These are phyloP conservation scores for Hirtodrosophila alboralis DNA, from an alignment of 2,888 invertebrate genomes.

Conservation along the genomic window DNA sequence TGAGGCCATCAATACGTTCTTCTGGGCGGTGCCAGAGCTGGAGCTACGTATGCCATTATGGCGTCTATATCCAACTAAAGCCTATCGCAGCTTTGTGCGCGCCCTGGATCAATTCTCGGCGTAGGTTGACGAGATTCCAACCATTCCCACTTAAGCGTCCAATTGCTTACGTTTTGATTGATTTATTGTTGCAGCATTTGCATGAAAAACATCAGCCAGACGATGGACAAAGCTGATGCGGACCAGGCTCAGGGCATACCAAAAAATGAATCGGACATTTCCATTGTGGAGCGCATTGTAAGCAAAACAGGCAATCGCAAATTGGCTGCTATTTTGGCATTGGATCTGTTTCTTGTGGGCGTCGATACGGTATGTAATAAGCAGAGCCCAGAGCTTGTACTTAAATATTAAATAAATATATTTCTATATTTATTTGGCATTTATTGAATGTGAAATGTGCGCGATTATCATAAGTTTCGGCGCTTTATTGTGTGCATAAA, in stretches of 20 bases:
- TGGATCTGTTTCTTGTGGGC: conserved; percentile 92
- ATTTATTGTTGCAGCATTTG: conserved; percentile 84
- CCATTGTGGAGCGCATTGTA: conserved; percentile 86
- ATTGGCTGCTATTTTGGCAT: conserved; percentile 89
- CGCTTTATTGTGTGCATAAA: no score
- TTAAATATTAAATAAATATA: neutral
- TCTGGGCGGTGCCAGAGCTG: conserved; percentile 90
- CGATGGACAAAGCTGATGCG: conserved; percentile 85
- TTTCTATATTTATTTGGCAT: no score
- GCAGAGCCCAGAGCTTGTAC: neutral
- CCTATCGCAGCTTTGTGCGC: conserved; percentile 89
- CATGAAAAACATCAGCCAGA: conserved; percentile 86
- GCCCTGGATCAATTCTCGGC: conserved; percentile 90
- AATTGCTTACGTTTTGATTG: conserved; percentile 8
- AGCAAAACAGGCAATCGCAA: conserved; percentile 86
- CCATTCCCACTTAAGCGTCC: neutral
- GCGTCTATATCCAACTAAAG: conserved; percentile 89
- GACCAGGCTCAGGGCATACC: conserved; percentile 38
- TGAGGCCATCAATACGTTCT: conserved; percentile 90
- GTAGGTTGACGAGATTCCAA: conserved; percentile 84
- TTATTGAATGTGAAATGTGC: no score
- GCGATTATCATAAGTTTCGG: no score
- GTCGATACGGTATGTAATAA: conserved; percentile 88
- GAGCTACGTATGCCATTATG: conserved; percentile 91
- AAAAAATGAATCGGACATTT: conserved; percentile 85